phyloP scores from a whole-genome alignment of 1,140 invertebrate species.

The Latrodectus geometricus region DNA sequence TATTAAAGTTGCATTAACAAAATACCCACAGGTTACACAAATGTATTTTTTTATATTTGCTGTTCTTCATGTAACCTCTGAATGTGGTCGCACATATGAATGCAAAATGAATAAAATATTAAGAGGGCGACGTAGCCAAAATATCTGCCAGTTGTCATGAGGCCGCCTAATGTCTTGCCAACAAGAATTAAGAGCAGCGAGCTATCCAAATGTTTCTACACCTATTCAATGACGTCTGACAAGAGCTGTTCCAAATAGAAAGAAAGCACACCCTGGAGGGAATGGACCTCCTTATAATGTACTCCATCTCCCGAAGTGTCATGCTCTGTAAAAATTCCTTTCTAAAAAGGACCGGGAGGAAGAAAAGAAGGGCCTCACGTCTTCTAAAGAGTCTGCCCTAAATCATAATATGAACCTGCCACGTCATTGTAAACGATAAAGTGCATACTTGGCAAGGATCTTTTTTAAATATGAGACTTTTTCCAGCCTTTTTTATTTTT shows the following conservation, averaged over 20 bases:
- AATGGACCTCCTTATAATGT: constrained; percentile 3
- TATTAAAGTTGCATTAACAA: too few species aligned
- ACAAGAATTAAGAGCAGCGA: not conserved
- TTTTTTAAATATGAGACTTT: constrained; percentile 15
- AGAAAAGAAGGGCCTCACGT: constrained; percentile 9
- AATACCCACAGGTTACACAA: too few species aligned
- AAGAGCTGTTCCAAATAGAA: not conserved
- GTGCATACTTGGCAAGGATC: constrained; percentile 3
- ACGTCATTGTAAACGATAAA: constrained; percentile 32
- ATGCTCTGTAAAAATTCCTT: not conserved
- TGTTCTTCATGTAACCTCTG: too few species aligned
- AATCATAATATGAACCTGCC: constrained; percentile 43
- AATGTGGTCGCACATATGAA: too few species aligned
- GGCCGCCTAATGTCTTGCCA: not conserved
- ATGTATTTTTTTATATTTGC: too few species aligned
- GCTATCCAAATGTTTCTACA: not conserved
- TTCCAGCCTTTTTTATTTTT: not conserved
- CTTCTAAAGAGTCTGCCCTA: constrained; percentile 8
- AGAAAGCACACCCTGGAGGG: not conserved
- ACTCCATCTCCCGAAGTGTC: not conserved
- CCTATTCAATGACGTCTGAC: not conserved
- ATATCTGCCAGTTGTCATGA: not conserved
- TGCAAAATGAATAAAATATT: not conserved
- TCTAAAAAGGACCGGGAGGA: not conserved
- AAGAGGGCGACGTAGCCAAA: not conserved